phyloP scores from a whole-genome alignment of 2,888 invertebrate species.

The Carpatolechia fugitivella region DNA sequence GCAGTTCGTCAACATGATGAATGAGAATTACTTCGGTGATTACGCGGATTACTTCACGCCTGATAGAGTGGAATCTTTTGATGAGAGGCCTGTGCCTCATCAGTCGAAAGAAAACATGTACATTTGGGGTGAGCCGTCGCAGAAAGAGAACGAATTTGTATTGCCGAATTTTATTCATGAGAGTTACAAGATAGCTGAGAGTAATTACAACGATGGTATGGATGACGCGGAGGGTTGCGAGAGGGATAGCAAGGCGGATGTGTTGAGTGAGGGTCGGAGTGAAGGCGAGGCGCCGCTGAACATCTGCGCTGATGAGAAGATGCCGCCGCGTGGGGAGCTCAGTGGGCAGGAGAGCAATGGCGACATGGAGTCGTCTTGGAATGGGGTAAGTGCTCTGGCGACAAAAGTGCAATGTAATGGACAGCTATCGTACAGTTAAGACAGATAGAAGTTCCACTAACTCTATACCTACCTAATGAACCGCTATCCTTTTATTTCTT shows the following conservation, averaged over 20 bases:
- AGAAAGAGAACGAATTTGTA: slow-evolving; percentile 65
- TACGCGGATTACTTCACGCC: slow-evolving; percentile 72
- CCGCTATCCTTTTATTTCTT: too few relatives aligned
- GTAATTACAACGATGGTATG: slow-evolving; percentile 51
- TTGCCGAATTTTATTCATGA: slow-evolving; percentile 71
- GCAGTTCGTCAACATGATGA: slow-evolving; percentile 72
- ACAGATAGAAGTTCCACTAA: too few relatives aligned
- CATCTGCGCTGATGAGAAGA: slow-evolving; percentile 90
- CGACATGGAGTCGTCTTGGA: slow-evolving; percentile 88
- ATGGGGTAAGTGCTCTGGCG: slow-evolving; percentile 76
- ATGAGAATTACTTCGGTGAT: slow-evolving; percentile 72
- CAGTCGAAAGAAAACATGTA: slow-evolving; percentile 55
- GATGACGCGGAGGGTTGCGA: slow-evolving; percentile 44
- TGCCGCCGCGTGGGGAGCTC: slow-evolving; percentile 92
- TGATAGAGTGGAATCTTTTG: slow-evolving; percentile 63
- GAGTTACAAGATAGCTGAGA: slow-evolving; percentile 68
- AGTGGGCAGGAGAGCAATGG: slow-evolving; percentile 93
- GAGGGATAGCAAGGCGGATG: slow-evolving; percentile 60
- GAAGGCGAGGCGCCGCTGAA: slow-evolving; percentile 75
- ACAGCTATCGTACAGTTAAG: too few relatives aligned
- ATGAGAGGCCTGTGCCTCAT: slow-evolving; percentile 44
- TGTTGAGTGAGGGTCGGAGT: slow-evolving; percentile 57
- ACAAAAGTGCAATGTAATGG: not conserved
- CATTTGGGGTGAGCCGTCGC: slow-evolving; percentile 68
- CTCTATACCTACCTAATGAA: too few relatives aligned